Evolutionary conservation across 2,797 vertebrate genomes (phyloP).

Genomic region (Anguilla megastoma): DNA sequence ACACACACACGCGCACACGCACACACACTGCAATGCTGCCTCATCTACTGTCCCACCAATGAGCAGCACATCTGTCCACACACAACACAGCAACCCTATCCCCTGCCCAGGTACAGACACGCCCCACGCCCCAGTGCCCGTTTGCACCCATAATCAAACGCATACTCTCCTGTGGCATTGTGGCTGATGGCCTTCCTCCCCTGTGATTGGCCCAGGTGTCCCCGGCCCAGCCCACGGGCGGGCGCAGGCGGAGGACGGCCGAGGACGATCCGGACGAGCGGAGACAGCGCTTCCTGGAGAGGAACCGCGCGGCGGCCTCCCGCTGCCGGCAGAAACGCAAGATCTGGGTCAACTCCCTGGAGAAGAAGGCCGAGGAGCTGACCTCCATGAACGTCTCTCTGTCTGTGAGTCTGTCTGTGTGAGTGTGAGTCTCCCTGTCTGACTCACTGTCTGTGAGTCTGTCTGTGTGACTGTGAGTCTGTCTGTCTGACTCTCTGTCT

Average conservation of each 20-base stretch:
- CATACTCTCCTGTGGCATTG: neutral
- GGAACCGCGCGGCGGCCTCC: slow-evolving; percentile 92
- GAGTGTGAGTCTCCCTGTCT: too few species aligned
- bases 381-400: slow-evolving; percentile 90
- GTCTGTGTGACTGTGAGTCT: neutral
- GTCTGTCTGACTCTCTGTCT: neutral
- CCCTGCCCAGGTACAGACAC: slow-evolving; percentile 82
- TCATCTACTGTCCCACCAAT: neutral
- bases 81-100: slow-evolving; percentile 86
- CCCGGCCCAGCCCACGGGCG: slow-evolving; percentile 93
- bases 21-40: neutral
- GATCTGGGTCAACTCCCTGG: slow-evolving; percentile 90
- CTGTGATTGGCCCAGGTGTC: slow-evolving; percentile 77
- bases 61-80: neutral
- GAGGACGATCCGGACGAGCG: slow-evolving; percentile 96
- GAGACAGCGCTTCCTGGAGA: slow-evolving; percentile 91
- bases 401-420: slow-evolving; percentile 78
- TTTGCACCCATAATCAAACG: neutral
- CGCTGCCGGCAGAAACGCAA: slow-evolving; percentile 97
- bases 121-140: neutral
- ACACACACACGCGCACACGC: neutral
- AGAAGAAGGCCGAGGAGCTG: slow-evolving; percentile 97
- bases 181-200: neutral
- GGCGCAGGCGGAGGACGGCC: slow-evolving; percentile 81
- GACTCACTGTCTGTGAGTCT: neutral